Evolutionary conservation across 2,113 vertebrate species (phyloP), one percentile per base, ranked within the genome.

Genomic region (Cyphomyrus discorhynchus): DNA sequence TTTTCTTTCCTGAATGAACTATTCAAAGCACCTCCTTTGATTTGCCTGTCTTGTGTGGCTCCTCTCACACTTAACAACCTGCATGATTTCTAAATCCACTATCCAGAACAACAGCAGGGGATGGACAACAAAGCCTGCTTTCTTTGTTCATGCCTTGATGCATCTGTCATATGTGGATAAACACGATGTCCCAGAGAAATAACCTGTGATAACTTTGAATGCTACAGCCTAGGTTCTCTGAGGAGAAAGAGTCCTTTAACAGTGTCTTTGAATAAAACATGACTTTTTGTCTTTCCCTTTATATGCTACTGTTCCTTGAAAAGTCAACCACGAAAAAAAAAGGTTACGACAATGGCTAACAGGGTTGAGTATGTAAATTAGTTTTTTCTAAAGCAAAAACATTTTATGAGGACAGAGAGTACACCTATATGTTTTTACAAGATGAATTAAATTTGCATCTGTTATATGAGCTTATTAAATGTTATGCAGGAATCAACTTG

Each of bases 261-360:
- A 50, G 21, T 17, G 56, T 46, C 88, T 62, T 85, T 90, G 90
- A 90, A 90, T 90, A 90, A 90, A 90, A 90, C 87, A 90, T 90
- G 21, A 2, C 47, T 88, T 90, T 88, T 84, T 50, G 85, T 88
- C 86, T 89, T 21, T 46, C 53, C 77, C 45, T 27, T 31, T 7
- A 62, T 89, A n/a, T 66, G 27, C 42, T 49, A 86, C 53, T 77
- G 27, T 15, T 50, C 87, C 49, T 85, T 85, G 31, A 90, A 90
- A 89, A 86, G 87, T 88, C 87, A 90, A 45, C 88, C 42, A 0
- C 19, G 2, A 21, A 50, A 87, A 88, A 85, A 17, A 85, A 74
- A 45, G 42, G 85, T 84, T 70, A 52, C 19, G 70, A 70, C 80
- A 74, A 74, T 86, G 80, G 56, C 70, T 77, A 90, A 89, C 90